Base-by-base conservation (phyloP, 2,888 invertebrate species). In the Caenorhabditis sulstoni region DNA sequence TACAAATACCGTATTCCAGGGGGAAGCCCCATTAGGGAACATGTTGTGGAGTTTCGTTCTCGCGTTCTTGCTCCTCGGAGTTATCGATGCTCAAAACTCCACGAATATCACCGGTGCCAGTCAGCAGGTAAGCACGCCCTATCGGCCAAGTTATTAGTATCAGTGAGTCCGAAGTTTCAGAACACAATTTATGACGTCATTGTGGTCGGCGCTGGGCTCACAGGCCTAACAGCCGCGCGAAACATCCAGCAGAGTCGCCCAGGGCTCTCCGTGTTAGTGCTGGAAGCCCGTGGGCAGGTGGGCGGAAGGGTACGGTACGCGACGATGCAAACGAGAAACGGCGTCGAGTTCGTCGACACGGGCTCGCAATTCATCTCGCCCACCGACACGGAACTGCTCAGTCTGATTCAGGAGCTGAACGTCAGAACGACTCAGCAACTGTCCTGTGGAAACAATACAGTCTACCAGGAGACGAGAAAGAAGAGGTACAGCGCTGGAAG, bases 131-230 rank as follows among this genome's bases (percentile, higher is more conserved):
- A 29, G 29, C 7, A 29, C 7, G n/a, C n/a, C n/a, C n/a, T n/a
- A n/a, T n/a, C n/a, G 7, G 29, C 7, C 3, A 29, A 29, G 29
- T 29, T 29, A 29, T 5, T 7, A 29, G 4, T 7, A 29, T 29
- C 3, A 3, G 4, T 29, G 7, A 7, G 3, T 29, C 7, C 4
- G 29, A 29, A 39, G 23, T 50, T 39, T 5, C 52, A 71, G 71
- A 57, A 65, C 52, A 18, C 52, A 35, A 79, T 59, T 18, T 84
- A 84, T 35, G 76, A 90, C 47, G 90, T 91, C 18, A 81, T 91
- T 57, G 88, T 91, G 53, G 90, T 90, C 12, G 86, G 90, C 23
- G 89, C 90, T 55, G 82, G 91, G 35, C 87, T 91, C 8, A 90
- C 91, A 2, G 91, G 91, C 1, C 77, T 91, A 16, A 89, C 90